These are phyloP conservation scores for Mamestra configurata DNA, from an alignment of 1,140 invertebrate genomes.

Conservation along the genomic window DNA sequence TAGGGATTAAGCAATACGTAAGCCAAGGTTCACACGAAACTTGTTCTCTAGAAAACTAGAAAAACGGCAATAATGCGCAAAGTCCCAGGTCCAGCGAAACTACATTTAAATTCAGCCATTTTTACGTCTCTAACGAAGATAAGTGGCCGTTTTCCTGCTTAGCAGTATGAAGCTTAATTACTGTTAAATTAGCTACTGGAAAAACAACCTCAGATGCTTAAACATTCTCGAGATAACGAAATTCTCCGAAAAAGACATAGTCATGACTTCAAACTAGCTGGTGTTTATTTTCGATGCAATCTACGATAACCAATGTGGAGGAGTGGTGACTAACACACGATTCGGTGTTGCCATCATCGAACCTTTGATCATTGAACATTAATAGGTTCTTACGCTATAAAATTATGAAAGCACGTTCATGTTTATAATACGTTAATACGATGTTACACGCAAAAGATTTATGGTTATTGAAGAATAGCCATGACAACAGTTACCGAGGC, in stretches of 20 bases:
- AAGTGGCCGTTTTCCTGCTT: conserved; percentile 1
- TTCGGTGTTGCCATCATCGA: neutral
- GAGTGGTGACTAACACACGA: neutral
- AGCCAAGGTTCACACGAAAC: neutral
- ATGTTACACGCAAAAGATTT: conserved; percentile 23
- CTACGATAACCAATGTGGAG: conserved; percentile 6
- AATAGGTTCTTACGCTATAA: conserved; percentile 19
- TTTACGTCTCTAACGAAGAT: conserved; percentile 13
- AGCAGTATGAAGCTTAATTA: conserved; percentile 20
- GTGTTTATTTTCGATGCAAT: conserved; percentile 34
- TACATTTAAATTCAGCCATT: neutral
- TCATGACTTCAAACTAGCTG: conserved; percentile 17
- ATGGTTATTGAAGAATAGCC: conserved; percentile 46
- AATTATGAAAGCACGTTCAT: neutral
- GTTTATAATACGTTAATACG: conserved; percentile 16
- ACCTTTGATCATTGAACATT: conserved; percentile 28
- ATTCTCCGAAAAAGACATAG: conserved; percentile 20
- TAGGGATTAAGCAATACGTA: conserved; percentile 19
- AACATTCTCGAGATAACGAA: conserved; percentile 8
- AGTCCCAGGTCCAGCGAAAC: neutral
- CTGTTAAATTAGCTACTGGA: conserved; percentile 9
- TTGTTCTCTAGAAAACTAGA: conserved; percentile 13
- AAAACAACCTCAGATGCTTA: neutral
- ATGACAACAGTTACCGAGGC: neutral
- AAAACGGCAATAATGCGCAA: conserved; percentile 9